Conservation (phyloP, 2,797 vertebrate genomes). For the Poecilia velifera region DNA sequence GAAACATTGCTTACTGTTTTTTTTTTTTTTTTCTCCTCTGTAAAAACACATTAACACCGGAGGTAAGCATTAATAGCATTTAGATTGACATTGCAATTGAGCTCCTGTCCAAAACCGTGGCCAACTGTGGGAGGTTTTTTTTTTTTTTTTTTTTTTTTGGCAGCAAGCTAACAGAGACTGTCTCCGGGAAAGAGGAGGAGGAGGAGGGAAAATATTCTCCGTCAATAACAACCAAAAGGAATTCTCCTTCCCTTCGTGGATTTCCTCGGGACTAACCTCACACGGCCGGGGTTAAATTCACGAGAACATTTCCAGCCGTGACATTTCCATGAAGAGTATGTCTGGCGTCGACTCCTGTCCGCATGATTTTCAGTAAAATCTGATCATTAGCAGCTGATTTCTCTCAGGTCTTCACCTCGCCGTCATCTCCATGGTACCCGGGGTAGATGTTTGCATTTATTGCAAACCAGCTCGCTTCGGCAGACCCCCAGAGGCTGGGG, state of each 20-base stretch:
- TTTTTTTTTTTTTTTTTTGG: neutral
- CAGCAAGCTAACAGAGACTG: neutral
- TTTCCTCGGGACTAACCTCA: constrained; percentile 25
- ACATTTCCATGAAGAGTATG: constrained; percentile 30
- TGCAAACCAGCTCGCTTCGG: constrained; percentile 28
- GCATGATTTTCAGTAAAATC: constrained; percentile 46
- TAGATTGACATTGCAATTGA: constrained; percentile 12
- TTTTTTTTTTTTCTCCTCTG: neutral
- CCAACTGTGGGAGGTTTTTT: neutral
- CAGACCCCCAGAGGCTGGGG: constrained; percentile 20
- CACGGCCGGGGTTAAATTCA: constrained; percentile 13
- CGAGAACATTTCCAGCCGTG: constrained; percentile 44
- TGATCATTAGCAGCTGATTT: constrained; percentile 31
- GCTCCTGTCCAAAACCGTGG: neutral
- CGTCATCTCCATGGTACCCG: constrained; percentile 40
- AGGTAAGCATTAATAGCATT: constrained; percentile 1
- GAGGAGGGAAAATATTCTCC: neutral
- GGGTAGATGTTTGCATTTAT: constrained; percentile 40
- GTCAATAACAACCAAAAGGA: constrained; percentile 1
- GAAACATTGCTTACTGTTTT: neutral
- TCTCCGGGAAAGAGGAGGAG: neutral
- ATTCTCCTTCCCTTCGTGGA: neutral
- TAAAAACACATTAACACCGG: neutral
- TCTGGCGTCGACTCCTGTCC: constrained; percentile 51
- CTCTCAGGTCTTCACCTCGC: constrained; percentile 55